Evolutionary conservation across 2,113 vertebrate species (phyloP), one percentile per base, ranked within the genome.

Genomic region (Oncorhynchus keta): DNA sequence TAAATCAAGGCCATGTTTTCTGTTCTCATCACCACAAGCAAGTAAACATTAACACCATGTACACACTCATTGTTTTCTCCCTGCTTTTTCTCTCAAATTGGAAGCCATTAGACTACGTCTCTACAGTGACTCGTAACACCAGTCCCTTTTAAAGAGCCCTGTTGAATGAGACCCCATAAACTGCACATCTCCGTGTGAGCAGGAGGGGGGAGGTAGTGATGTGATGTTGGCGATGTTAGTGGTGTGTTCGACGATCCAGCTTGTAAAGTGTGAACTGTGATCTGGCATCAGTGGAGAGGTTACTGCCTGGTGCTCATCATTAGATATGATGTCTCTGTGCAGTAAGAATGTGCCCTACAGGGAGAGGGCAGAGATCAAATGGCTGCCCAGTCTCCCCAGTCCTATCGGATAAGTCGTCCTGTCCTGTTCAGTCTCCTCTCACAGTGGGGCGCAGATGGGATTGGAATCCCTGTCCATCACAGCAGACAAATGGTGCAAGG

Each of bases 321-420:
- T 89, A 88, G 77, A 65, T 80, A 81, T 82, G 82, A 83, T 83
- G 75, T 78, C 76, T 85, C 78, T 75, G 72, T 76, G 83, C 51
- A 26, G 74, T 76, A 76, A 74, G 73, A 84, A 82, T 82, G 78
- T 86, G 70, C 73, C 83, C 76, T 62, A 69, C 55, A 81, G 80
- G 75, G 79, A 3, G 3, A 48, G 79, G 73, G 83, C 79, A 81
- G 80, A 78, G 83, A 92, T 88, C 80, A 84, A 87, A 91, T 78
- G 76, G 69, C 80, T 82, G 78, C 72, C 79, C 62, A 32, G 78
- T 79, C 83, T 82, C 74, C 73, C 76, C 73, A 82, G 84, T 88
- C 83, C 70, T 51, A 79, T 81, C 77, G 85, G 78, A 86, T 91
- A 85, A 90, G 84, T 69, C 1, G 26, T 57, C 66, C 71, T 64